Evolutionary conservation across 2,797 vertebrate genomes (phyloP).

Genomic region (Amniataba percoides): DNA sequence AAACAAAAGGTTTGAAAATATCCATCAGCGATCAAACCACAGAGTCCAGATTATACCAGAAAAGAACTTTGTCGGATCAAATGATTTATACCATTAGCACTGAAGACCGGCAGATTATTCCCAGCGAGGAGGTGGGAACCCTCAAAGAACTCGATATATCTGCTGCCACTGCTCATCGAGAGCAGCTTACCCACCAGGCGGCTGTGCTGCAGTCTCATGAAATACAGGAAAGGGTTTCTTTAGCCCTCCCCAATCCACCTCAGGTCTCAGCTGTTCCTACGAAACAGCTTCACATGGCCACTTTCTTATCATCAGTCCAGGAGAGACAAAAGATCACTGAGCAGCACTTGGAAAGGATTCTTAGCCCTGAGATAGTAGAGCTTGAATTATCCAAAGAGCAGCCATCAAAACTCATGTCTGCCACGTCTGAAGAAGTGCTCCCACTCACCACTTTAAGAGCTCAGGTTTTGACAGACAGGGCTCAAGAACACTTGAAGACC

Average conservation of each 20-base stretch:
- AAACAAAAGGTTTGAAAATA: slow-evolving; percentile 77
- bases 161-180: slow-evolving; percentile 80
- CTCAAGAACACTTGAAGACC: slow-evolving; percentile 49
- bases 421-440: slow-evolving; percentile 79
- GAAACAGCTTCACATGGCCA: slow-evolving; percentile 76
- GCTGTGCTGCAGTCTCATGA: slow-evolving; percentile 82
- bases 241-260: slow-evolving; percentile 62
- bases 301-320: slow-evolving; percentile 82
- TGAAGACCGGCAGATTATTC: slow-evolving; percentile 80
- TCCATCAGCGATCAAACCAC: slow-evolving; percentile 78
- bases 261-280: slow-evolving; percentile 68
- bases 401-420: slow-evolving; percentile 72
- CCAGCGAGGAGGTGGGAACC: slow-evolving; percentile 82
- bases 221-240: slow-evolving; percentile 78
- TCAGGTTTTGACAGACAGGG: slow-evolving; percentile 49
- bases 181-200: slow-evolving; percentile 81
- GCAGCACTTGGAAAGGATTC: slow-evolving; percentile 81
- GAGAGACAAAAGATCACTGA: slow-evolving; percentile 83
- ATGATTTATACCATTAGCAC: slow-evolving; percentile 87
- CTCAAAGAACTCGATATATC: slow-evolving; percentile 78
- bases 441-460: slow-evolving; percentile 72
- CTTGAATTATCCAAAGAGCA: slow-evolving; percentile 71
- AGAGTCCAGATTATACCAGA: slow-evolving; percentile 77
- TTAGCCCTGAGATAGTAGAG: slow-evolving; percentile 81
- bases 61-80: slow-evolving; percentile 70